A percentile compares a stretch with the other conserved stretches of the same genome.
Evolutionary conservation across 1,140 invertebrate species (phyloP).

Genomic region (Brachionus rotundiformis): DNA sequence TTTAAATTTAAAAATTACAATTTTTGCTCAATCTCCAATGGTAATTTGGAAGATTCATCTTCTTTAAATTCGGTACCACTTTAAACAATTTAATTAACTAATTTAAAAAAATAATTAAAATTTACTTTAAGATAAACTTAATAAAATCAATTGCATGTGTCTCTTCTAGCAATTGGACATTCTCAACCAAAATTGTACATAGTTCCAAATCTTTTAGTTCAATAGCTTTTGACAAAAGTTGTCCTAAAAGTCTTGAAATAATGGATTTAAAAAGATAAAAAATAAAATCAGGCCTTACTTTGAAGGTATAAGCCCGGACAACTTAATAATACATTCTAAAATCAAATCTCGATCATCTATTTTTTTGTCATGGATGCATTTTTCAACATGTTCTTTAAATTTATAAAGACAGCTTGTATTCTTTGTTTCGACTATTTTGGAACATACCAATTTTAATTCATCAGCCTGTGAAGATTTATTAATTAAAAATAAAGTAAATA

Average conservation of each 20-base stretch:
- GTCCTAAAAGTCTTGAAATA: slow-evolving; percentile 10
- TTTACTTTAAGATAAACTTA: slow-evolving; percentile 39
- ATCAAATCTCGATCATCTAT: slow-evolving; percentile 38
- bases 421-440: neutral
- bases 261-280: too few relatives aligned
- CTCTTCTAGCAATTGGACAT: slow-evolving; percentile 34
- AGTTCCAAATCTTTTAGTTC: slow-evolving; percentile 45
- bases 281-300: too few relatives aligned
- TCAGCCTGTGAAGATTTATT: neutral
- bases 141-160: slow-evolving; percentile 19
- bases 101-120: neutral
- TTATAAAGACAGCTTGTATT: slow-evolving; percentile 38
- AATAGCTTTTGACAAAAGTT: slow-evolving; percentile 10
- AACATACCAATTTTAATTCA: neutral
- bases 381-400: slow-evolving; percentile 27
- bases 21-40: neutral
- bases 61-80: slow-evolving; percentile 10
- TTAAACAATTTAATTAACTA: neutral
- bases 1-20: neutral
- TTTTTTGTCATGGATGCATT: slow-evolving; percentile 23
- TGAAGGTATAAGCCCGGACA: slow-evolving; percentile 20
- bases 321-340: slow-evolving; percentile 14
- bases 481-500: neutral
- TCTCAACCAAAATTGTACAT: neutral
- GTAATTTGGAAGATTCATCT: neutral